phyloP scores from a whole-genome alignment of 2,113 vertebrate genomes.

The Malurus alboscapulatus region DNA sequence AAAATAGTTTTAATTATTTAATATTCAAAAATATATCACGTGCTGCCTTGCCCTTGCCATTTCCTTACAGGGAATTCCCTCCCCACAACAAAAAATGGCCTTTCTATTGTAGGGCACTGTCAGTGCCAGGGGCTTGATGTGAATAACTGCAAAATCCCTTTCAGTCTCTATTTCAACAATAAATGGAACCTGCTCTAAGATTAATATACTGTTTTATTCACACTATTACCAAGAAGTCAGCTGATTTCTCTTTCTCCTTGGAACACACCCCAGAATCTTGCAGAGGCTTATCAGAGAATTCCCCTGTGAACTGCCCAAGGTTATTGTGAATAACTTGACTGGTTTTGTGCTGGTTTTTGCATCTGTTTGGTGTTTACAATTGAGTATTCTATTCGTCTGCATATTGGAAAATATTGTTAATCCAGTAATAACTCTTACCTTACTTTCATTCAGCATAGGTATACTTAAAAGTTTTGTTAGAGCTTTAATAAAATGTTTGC shows the following conservation, averaged over 20 bases:
- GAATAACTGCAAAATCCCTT: not conserved
- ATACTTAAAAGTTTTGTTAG: not conserved
- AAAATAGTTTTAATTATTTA: not conserved
- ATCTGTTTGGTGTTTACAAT: not conserved
- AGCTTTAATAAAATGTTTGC: not conserved
- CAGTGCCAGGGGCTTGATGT: not conserved
- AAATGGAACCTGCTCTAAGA: not conserved
- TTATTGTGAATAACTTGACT: not conserved
- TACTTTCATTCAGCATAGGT: not conserved
- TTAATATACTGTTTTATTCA: not conserved
- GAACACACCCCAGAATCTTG: not conserved
- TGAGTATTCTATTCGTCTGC: not conserved
- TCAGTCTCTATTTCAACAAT: not conserved
- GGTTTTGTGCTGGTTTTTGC: not conserved
- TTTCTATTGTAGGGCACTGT: not conserved
- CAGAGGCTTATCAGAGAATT: not conserved
- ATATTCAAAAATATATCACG: not conserved
- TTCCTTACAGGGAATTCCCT: not conserved
- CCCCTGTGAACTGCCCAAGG: not conserved
- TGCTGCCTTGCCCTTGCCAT: not conserved
- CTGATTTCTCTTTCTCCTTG: conserved; percentile 8
- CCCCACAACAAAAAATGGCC: not conserved
- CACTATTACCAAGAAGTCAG: not conserved
- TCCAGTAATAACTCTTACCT: not conserved
- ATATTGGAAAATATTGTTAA: not conserved